Evolutionary conservation across 2,888 invertebrate species (phyloP).

Genomic region (Yponomeuta sedellus): DNA sequence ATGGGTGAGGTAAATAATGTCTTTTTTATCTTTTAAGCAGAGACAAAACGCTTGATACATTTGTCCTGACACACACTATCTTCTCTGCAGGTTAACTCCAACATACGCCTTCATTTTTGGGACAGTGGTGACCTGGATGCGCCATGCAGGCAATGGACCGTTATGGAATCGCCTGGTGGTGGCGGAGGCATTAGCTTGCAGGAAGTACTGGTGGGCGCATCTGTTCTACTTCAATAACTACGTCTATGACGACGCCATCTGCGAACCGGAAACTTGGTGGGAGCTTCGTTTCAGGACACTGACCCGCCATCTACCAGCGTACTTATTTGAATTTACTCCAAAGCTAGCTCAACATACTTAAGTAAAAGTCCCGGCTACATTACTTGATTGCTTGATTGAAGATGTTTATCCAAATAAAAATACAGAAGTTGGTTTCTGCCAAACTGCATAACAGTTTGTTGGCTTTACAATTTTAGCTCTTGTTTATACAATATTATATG

Average conservation of each 20-base stretch:
- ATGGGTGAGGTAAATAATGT: slow-evolving; percentile 55
- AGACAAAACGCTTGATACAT: neutral
- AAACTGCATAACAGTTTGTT: no score
- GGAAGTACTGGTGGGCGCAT: slow-evolving; percentile 67
- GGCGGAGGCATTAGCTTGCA: slow-evolving; percentile 47
- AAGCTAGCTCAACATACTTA: no score
- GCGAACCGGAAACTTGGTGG: slow-evolving; percentile 58
- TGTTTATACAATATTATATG: no score
- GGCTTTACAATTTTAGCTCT: no score
- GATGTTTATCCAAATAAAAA: no score
- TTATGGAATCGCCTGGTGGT: slow-evolving; percentile 50
- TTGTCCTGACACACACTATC: neutral
- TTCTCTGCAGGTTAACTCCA: slow-evolving; percentile 52
- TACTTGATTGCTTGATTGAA: no score
- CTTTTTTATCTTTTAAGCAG: neutral
- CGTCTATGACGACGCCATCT: slow-evolving; percentile 41
- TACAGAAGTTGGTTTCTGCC: no score
- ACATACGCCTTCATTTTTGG: slow-evolving; percentile 53
- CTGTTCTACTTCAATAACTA: slow-evolving; percentile 66
- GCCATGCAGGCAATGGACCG: slow-evolving; percentile 49
- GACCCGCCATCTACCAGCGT: no score
- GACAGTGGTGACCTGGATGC: slow-evolving; percentile 49
- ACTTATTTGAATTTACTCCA: no score
- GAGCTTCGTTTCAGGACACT: slow-evolving; percentile 16
- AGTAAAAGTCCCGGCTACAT: no score